A percentile compares a stretch with the other conserved stretches of the same genome.
phyloP scores from a whole-genome alignment of 2,888 invertebrate genomes.

The Oegoconia quadripuncta region DNA sequence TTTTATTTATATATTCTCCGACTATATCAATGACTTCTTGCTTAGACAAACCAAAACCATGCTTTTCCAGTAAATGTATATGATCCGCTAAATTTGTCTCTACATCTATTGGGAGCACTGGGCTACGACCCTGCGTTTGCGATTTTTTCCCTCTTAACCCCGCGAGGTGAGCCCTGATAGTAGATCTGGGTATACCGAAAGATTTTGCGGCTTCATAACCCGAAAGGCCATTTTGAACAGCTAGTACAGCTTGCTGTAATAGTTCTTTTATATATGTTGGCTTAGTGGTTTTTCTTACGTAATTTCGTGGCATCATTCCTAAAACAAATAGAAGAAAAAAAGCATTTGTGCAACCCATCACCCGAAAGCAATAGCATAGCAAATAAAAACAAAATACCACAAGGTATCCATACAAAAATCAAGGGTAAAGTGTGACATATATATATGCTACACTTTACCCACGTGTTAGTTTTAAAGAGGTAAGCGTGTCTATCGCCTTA shows the following conservation, averaged over 20 bases:
- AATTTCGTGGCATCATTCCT: conserved; percentile 9
- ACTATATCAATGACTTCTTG: conserved; percentile 32
- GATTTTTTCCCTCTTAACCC: conserved; percentile 14
- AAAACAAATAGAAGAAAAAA: too few relatives aligned
- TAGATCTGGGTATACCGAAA: conserved; percentile 19
- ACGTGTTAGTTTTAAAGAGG: too few relatives aligned
- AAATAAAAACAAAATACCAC: too few relatives aligned
- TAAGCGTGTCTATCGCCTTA: too few relatives aligned
- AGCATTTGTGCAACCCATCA: too few relatives aligned
- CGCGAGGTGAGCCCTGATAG: conserved; percentile 18
- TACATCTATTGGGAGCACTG: conserved; percentile 15
- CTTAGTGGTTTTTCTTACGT: conserved; percentile 13
- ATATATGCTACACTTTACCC: too few relatives aligned
- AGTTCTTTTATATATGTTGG: conserved; percentile 8
- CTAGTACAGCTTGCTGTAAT: conserved; percentile 11
- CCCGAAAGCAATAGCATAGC: too few relatives aligned
- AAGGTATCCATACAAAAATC: too few relatives aligned
- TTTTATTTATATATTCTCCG: too few relatives aligned
- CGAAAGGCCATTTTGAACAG: conserved; percentile 9
- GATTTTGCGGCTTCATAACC: conserved; percentile 9
- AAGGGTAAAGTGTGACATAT: too few relatives aligned
- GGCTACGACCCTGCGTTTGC: conserved; percentile 16
- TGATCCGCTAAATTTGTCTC: conserved; percentile 17
- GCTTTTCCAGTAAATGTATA: conserved; percentile 30
- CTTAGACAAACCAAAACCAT: conserved; percentile 37